phyloP scores from a whole-genome alignment of 1,140 invertebrate genomes.

The Vollenhovia emeryi region DNA sequence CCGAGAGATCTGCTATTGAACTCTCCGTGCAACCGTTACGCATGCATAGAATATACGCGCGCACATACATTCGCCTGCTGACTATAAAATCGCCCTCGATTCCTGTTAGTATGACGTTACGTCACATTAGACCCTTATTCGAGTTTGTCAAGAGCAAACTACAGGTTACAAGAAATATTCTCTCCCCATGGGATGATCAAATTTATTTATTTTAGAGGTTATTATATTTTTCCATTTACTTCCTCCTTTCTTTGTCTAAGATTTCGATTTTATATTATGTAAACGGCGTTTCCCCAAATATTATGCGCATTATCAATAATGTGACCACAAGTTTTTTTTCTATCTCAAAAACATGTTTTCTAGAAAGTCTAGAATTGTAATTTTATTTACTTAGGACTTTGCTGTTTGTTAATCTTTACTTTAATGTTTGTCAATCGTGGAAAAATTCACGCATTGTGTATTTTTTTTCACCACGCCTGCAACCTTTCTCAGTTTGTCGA shows the following conservation, averaged over 20 bases:
- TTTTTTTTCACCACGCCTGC: not conserved
- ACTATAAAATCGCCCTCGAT: constrained; percentile 42
- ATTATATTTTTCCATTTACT: not conserved
- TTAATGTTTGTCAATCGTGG: constrained; percentile 4
- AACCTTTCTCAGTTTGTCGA: not conserved
- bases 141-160: constrained; percentile 7
- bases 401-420: no score
- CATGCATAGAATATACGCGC: constrained; percentile 23
- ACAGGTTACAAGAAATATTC: not conserved
- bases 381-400: constrained; percentile 2
- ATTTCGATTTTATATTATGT: not conserved
- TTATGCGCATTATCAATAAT: not conserved
- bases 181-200: not conserved
- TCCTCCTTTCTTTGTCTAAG: not conserved
- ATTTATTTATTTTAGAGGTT: no score
- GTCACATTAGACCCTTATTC: constrained; percentile 29
- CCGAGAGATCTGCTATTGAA: constrained; percentile 67
- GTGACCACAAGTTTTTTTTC: not conserved
- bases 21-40: constrained; percentile 33
- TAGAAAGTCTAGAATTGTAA: not conserved
- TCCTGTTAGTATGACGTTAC: constrained; percentile 42
- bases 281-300: not conserved
- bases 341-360: not conserved
- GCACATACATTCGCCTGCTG: not conserved
- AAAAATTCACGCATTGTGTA: not conserved